Evolutionary conservation across 1,140 invertebrate genomes (phyloP).

Genomic region (Linepithema humile): DNA sequence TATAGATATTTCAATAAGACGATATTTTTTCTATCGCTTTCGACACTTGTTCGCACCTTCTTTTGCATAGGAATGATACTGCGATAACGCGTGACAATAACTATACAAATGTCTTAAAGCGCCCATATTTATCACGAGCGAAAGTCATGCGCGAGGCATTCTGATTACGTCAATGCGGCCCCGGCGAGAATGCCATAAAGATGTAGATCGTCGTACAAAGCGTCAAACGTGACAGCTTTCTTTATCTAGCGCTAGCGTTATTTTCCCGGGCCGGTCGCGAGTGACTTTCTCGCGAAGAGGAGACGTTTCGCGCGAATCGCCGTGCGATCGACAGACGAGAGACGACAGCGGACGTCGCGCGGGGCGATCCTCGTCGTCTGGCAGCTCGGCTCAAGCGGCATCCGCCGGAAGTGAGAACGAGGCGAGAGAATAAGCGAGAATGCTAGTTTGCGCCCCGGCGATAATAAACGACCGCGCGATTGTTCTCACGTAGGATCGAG

Average conservation of each 20-base stretch:
- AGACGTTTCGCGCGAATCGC: background rate
- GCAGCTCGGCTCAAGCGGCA: constrained; percentile 39
- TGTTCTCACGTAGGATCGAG: constrained; percentile 41
- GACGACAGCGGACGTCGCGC: background rate
- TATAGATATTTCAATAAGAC: background rate
- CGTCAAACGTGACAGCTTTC: constrained; percentile 4
- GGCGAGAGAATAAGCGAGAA: constrained; percentile 27
- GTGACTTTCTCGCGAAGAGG: constrained; percentile 10
- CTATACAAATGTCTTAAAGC: background rate
- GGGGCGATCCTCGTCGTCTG: background rate
- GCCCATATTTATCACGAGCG: constrained; percentile 38
- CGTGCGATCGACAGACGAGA: constrained; percentile 48
- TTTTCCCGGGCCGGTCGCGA: background rate
- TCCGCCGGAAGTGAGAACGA: constrained; percentile 60
- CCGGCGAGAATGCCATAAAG: constrained; percentile 26
- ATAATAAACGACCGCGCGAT: constrained; percentile 22
- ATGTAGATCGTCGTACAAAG: constrained; percentile 5
- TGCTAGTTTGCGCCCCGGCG: background rate
- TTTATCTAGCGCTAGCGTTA: constrained; percentile 34
- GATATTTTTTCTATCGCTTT: background rate
- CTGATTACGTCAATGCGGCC: constrained; percentile 30
- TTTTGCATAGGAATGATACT: background rate
- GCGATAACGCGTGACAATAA: constrained; percentile 27
- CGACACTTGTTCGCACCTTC: constrained; percentile 3
- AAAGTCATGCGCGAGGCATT: constrained; percentile 26